Conservation (phyloP, 2,888 invertebrate species). For the Ernsta delagoae region DNA sequence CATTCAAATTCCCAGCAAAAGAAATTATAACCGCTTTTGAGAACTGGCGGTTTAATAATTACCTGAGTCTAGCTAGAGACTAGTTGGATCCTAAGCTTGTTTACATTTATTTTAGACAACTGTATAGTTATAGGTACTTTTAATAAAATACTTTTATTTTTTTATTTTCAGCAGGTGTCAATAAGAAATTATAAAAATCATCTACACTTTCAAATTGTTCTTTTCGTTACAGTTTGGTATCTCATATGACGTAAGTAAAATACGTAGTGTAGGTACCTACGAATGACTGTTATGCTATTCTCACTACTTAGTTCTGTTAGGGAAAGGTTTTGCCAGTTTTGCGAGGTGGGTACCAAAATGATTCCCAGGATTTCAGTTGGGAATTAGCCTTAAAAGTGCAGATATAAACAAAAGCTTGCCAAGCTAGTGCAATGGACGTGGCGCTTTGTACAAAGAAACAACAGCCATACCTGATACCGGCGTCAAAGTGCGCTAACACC, state of each 20-base stretch:
- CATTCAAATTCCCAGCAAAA: constrained; percentile 23
- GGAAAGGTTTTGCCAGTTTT: neutral
- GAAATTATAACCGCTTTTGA: constrained; percentile 35
- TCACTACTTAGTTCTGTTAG: too few species aligned
- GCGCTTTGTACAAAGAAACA: constrained; percentile 71
- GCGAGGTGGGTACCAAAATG: neutral
- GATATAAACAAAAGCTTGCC: constrained; percentile 17
- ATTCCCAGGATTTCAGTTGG: neutral
- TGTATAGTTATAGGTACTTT: too few species aligned
- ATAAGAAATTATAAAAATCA: too few species aligned
- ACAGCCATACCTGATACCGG: constrained; percentile 57
- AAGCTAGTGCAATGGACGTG: constrained; percentile 54
- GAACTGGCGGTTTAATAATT: constrained; percentile 29
- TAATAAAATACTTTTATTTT: too few species aligned
- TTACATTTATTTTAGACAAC: too few species aligned
- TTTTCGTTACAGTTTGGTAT: too few species aligned
- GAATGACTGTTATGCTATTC: too few species aligned
- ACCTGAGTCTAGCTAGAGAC: constrained; percentile 17
- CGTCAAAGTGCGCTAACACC: constrained; percentile 62
- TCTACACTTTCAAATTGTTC: too few species aligned
- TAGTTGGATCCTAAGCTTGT: too few species aligned
- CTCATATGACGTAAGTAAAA: too few species aligned
- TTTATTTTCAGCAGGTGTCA: too few species aligned
- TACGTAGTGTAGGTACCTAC: too few species aligned
- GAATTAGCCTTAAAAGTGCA: constrained; percentile 4